Conservation (phyloP, 2,797 vertebrate species). For the Coilia nasus region DNA sequence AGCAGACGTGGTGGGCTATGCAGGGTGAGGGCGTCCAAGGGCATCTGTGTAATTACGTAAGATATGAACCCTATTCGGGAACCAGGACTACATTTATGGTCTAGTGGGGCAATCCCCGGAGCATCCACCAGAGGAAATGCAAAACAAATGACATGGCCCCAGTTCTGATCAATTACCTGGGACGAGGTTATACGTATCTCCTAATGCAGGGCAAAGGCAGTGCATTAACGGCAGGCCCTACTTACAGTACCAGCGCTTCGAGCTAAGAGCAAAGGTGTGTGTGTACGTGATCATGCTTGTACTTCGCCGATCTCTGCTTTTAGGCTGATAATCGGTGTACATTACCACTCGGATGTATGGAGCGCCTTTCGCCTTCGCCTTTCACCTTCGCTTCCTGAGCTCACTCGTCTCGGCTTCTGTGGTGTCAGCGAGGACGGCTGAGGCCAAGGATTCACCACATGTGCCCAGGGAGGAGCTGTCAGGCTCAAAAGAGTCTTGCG, state of each 20-base stretch:
- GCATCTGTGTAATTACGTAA: conserved; percentile 1
- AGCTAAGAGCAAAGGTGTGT: background rate
- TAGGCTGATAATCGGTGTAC: no score
- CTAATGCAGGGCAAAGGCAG: background rate
- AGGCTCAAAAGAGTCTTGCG: background rate
- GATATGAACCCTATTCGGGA: background rate
- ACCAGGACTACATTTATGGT: background rate
- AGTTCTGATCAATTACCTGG: conserved; percentile 7
- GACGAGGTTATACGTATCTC: background rate
- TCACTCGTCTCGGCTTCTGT: background rate
- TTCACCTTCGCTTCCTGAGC: no score
- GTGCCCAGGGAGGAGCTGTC: background rate
- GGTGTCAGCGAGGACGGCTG: background rate
- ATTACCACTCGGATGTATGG: no score
- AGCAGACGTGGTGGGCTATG: background rate
- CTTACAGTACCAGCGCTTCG: background rate
- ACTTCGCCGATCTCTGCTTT: no score
- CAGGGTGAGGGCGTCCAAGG: background rate
- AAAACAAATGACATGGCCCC: background rate
- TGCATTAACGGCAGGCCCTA: background rate
- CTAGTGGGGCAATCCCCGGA: background rate
- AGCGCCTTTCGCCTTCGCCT: no score
- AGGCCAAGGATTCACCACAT: background rate
- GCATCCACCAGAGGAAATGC: background rate
- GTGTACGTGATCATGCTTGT: no score